Conservation (phyloP, 2,113 vertebrate species). For the Alethe castanea region DNA sequence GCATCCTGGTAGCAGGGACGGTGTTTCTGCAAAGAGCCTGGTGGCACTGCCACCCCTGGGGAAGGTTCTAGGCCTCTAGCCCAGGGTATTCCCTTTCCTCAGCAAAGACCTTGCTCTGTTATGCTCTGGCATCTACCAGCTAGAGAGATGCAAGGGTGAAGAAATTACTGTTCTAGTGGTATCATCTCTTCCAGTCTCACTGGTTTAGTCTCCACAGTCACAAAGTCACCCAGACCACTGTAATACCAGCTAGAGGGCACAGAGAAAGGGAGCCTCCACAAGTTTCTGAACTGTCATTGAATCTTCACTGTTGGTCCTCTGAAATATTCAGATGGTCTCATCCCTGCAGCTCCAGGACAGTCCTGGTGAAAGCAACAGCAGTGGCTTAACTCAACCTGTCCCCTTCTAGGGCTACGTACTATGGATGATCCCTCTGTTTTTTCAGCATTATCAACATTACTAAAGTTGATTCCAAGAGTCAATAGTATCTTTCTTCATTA, state of each 20-base stretch:
- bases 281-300: not conserved
- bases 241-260: not conserved
- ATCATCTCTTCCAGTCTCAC: not conserved
- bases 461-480: not conserved
- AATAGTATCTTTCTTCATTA: not conserved
- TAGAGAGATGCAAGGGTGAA: not conserved
- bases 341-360: not conserved
- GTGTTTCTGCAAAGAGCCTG: not conserved
- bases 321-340: not conserved
- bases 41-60: not conserved
- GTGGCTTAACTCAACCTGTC: not conserved
- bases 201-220: not conserved
- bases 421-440: not conserved
- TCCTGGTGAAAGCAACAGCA: not conserved
- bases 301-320: not conserved
- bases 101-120: not conserved
- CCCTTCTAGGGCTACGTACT: not conserved
- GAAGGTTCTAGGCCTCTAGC: not conserved
- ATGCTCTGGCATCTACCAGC: not conserved
- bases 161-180: not conserved
- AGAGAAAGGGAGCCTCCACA: not conserved
- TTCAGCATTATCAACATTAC: not conserved
- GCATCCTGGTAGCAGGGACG: not conserved
- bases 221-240: not conserved
- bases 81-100: not conserved